Evolutionary conservation across 92 coral and sea anemone species (phyloP), one percentile per base, ranked within the genome.

Genomic region (Bergia sp.): DNA sequence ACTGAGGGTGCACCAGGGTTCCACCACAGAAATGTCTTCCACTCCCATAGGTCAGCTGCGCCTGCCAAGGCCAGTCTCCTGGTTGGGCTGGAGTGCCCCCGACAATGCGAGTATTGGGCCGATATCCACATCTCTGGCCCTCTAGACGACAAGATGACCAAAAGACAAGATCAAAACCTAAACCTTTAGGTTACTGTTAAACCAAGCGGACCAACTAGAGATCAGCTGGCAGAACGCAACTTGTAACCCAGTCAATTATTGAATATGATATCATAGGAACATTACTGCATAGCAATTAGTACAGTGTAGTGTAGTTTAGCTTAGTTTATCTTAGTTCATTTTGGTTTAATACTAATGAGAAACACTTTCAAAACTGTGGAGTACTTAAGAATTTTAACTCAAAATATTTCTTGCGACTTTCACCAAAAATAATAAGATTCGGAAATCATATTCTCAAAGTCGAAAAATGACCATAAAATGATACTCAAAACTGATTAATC

Each of bases 51-150:
- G 47, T 39, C 74, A 82, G 53, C 23, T 82, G 86, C 7, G 86
- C 86, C 8, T 82, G 86, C 86, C 86, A 82, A 0, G 86, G 86
- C 86, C 86, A 82, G 39, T 65, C 86, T 29, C 86, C 86, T 5
- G 86, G 86, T 11, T 42, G 29, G 5, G 86, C 86, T 0, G 86
- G 53, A 4, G 36, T 7, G 38, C 86, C 86, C n/a, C 76, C 76
- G 18, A 82, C 76, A 8, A 82, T 82, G 2, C 86, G 86, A 0
- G 58, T 82, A 41, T 65, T 40, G 18, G 86, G 86, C 40, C 86
- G 43, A 8, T 6, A 2, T 1, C 86, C 86, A 9, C 86, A 82
- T 3, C 41, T 82, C 72, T 81, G 47, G 45, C 73, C 86, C 86
- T 61, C 86, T 81, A 9, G 23, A 80, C 10, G 23, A 73, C 20